These are phyloP conservation scores for Heterochromis multidens DNA, from an alignment of 2,113 vertebrate genomes.

Conservation along the genomic window DNA sequence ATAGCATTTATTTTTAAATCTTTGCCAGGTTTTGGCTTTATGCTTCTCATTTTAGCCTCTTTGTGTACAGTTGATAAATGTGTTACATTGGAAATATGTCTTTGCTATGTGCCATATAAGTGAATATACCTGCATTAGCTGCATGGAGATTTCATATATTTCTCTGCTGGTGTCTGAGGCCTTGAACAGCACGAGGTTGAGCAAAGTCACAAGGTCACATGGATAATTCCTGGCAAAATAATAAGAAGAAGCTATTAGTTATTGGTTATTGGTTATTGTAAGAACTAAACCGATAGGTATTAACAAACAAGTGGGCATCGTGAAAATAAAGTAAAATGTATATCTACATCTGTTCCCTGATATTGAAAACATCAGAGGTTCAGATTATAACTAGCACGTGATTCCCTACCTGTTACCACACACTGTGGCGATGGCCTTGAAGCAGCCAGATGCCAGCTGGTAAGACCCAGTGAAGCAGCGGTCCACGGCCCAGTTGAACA, in stretches of 20 bases:
- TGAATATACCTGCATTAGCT: conserved; percentile 92
- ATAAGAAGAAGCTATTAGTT: background rate
- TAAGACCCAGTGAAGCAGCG: conserved; percentile 97
- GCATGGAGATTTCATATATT: conserved; percentile 98
- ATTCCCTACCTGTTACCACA: conserved; percentile 90
- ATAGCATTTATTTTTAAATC: background rate
- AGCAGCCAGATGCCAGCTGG: conserved; percentile 95
- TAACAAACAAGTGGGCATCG: background rate
- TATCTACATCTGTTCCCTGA: background rate
- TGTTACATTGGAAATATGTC: background rate
- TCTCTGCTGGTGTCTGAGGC: conserved; percentile 96
- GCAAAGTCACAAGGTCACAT: conserved; percentile 93
- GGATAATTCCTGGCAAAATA: conserved; percentile 87
- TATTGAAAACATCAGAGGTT: background rate
- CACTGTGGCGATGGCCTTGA: conserved; percentile 97
- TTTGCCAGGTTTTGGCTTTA: background rate
- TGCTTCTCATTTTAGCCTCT: background rate
- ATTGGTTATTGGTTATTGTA: background rate
- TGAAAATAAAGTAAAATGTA: background rate
- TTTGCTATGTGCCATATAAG: background rate
- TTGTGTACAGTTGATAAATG: background rate
- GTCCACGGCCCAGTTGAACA: conserved; percentile 99
- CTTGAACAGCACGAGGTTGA: conserved; percentile 97
- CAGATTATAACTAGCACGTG: background rate
- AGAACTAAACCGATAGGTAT: background rate